Percentiles rank a stretch among this genome's conserved stretches.
phyloP scores from a whole-genome alignment of 1,140 invertebrate genomes.

The Lanistes nyassanus region DNA sequence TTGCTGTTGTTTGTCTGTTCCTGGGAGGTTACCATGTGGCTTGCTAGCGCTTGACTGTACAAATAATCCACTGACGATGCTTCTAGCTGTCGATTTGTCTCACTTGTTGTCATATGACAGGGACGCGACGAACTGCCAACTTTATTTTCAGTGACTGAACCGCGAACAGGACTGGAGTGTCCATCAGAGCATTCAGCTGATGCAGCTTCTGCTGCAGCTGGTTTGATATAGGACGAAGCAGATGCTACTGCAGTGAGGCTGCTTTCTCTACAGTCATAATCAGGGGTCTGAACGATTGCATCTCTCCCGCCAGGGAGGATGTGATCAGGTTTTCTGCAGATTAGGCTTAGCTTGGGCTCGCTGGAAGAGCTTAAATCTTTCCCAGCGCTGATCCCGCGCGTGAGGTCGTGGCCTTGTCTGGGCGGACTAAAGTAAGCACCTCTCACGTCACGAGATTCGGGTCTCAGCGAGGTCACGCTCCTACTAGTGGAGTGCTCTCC shows the following conservation, averaged over 20 bases:
- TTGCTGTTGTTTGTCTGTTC: too few species aligned
- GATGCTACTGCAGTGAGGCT: neutral
- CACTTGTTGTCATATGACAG: too few species aligned
- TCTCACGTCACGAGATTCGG: neutral
- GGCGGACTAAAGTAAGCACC: neutral
- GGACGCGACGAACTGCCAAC: too few species aligned
- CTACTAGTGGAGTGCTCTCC: neutral
- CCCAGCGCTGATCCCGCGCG: neutral
- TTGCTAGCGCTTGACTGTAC: too few species aligned
- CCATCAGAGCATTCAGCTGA: neutral
- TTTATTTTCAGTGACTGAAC: too few species aligned
- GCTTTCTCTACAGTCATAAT: neutral
- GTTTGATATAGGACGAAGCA: neutral
- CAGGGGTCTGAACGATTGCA: neutral
- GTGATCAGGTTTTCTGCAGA: neutral
- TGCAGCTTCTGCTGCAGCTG: neutral
- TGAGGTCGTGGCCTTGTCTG: neutral
- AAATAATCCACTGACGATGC: too few species aligned
- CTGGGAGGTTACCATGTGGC: too few species aligned
- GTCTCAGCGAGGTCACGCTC: neutral
- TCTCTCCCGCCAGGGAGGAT: neutral
- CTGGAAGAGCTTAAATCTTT: neutral
- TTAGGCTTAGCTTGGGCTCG: constrained; percentile 4
- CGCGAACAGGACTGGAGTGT: neutral
- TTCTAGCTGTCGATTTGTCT: too few species aligned